Conservation (phyloP, 2,888 invertebrate genomes). For the Callyntrura sp. region DNA sequence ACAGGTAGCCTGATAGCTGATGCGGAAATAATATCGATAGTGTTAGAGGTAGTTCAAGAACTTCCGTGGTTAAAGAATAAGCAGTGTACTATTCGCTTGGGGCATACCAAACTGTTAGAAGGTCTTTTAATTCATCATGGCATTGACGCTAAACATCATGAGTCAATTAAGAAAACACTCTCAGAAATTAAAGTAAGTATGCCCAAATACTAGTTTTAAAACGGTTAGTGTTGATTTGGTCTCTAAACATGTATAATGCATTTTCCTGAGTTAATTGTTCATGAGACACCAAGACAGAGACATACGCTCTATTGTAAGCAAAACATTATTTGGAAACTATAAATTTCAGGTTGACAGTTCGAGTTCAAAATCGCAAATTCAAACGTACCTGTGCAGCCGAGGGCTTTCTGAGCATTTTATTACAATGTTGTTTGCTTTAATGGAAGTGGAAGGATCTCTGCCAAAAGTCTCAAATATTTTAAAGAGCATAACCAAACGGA, state of each 20-base stretch:
- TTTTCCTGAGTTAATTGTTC: no score
- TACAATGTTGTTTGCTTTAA: slow-evolving; percentile 88
- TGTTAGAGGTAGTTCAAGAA: slow-evolving; percentile 90
- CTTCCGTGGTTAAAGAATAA: slow-evolving; percentile 89
- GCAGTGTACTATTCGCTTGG: slow-evolving; percentile 90
- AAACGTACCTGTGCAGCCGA: slow-evolving; percentile 89
- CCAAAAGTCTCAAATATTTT: slow-evolving; percentile 88
- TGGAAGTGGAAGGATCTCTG: slow-evolving; percentile 89
- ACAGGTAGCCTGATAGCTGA: slow-evolving; percentile 91
- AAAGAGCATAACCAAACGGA: slow-evolving; percentile 89
- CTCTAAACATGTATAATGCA: slow-evolving; percentile 80
- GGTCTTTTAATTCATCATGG: slow-evolving; percentile 93
- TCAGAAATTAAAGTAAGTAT: slow-evolving; percentile 84
- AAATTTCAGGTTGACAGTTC: slow-evolving; percentile 89
- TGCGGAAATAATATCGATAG: slow-evolving; percentile 93
- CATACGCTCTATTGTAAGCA: no score
- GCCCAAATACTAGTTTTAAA: not conserved
- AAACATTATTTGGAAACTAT: no score
- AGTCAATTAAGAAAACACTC: slow-evolving; percentile 84
- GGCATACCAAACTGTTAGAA: slow-evolving; percentile 91
- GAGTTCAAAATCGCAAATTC: slow-evolving; percentile 89
- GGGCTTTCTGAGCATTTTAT: slow-evolving; percentile 90
- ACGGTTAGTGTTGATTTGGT: slow-evolving; percentile 1
- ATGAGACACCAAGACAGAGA: no score
- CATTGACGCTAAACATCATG: slow-evolving; percentile 88